phyloP scores from a whole-genome alignment of 1,140 invertebrate genomes.

The Drosophila obscura region DNA sequence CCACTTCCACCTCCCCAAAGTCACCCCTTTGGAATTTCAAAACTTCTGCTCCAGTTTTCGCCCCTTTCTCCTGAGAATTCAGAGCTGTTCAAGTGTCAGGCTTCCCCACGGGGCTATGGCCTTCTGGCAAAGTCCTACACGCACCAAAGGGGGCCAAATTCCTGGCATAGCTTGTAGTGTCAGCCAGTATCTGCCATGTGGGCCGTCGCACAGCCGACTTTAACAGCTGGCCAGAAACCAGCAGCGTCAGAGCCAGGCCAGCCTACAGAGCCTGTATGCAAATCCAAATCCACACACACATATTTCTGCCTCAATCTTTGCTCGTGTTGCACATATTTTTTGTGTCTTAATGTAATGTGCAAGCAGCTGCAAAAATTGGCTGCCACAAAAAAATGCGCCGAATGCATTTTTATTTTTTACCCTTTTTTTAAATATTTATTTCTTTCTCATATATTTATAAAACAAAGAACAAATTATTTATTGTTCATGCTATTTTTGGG shows the following conservation, averaged over 20 bases:
- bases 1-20: not conserved
- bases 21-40: slow-evolving; percentile 24
- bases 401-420: slow-evolving; percentile 64
- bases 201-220: slow-evolving; percentile 45
- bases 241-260: slow-evolving; percentile 3
- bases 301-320: too few relatives aligned
- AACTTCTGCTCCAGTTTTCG: slow-evolving; percentile 32
- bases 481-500: slow-evolving; percentile 6
- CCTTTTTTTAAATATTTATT: slow-evolving; percentile 24
- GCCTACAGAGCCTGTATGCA: slow-evolving; percentile 36
- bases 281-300: slow-evolving; percentile 37
- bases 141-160: slow-evolving; percentile 44
- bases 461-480: slow-evolving; percentile 30
- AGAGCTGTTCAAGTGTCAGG: slow-evolving; percentile 50
- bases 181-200: slow-evolving; percentile 51
- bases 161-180: slow-evolving; percentile 39
- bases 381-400: slow-evolving; percentile 49
- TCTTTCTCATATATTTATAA: slow-evolving; percentile 24
- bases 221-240: slow-evolving; percentile 36
- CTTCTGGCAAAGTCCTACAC: slow-evolving; percentile 37
- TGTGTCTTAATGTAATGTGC: slow-evolving; percentile 69
- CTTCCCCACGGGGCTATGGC: slow-evolving; percentile 8
- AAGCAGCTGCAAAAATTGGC: slow-evolving; percentile 75
- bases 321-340: slow-evolving; percentile 27
- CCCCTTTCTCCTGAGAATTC: slow-evolving; percentile 9